Conservation (phyloP, 1,140 invertebrate species). For the Centruroides vittatus region DNA sequence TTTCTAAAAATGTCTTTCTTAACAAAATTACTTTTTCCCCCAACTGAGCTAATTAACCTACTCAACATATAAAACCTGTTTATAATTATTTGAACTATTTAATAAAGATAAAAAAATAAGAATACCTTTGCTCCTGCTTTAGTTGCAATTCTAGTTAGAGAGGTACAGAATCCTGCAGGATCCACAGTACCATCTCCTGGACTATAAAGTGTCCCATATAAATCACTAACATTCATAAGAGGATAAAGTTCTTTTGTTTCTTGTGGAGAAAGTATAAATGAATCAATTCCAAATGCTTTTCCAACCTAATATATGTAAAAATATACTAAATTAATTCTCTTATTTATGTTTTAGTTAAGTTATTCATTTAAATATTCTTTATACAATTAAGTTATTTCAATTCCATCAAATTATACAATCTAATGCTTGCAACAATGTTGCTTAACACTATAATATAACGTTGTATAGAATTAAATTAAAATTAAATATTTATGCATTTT, state of each 20-base stretch:
- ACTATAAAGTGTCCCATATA: constrained; percentile 61
- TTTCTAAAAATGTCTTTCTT: too few relatives aligned
- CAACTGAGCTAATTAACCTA: not conserved
- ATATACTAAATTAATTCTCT: too few relatives aligned
- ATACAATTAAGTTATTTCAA: too few relatives aligned
- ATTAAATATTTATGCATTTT: too few relatives aligned
- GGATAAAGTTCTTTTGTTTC: constrained; percentile 65
- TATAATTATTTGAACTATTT: not conserved
- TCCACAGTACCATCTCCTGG: constrained; percentile 63
- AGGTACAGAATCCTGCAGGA: constrained; percentile 58
- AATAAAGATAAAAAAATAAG: not conserved
- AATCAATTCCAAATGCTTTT: constrained; percentile 57
- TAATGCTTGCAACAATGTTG: too few relatives aligned
- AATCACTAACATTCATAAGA: constrained; percentile 51
- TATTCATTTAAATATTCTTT: not conserved
- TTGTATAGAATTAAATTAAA: too few relatives aligned
- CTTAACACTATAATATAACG: too few relatives aligned
- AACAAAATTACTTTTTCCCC: too few relatives aligned
- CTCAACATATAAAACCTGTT: not conserved
- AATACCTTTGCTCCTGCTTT: constrained; percentile 50
- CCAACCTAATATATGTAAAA: constrained; percentile 30
- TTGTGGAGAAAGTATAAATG: constrained; percentile 47
- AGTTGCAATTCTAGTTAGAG: constrained; percentile 51
- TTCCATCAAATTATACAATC: too few relatives aligned
- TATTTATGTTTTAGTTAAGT: not conserved